Evolutionary conservation across 2,888 invertebrate genomes (phyloP).

Genomic region (Cheilosia vulpina): DNA sequence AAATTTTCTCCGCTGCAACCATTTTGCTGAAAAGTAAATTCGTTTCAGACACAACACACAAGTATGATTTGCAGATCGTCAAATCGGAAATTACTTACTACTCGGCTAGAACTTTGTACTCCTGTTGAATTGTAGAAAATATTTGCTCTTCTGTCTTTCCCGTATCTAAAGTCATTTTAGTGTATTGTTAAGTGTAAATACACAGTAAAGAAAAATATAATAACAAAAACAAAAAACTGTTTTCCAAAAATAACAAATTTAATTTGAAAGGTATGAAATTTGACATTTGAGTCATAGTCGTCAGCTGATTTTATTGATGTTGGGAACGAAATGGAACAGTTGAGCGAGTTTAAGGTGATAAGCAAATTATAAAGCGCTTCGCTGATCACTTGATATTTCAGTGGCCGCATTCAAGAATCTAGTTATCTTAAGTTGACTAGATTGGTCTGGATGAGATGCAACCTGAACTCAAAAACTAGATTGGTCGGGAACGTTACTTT

Average conservation of each 20-base stretch:
- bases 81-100: conserved; percentile 88
- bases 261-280: background rate
- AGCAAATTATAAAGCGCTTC: too few species aligned
- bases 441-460: too few species aligned
- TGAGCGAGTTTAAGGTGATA: too few species aligned
- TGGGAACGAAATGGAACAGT: background rate
- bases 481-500: too few species aligned
- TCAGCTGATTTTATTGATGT: background rate
- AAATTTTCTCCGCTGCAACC: conserved; percentile 92
- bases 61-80: background rate
- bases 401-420: too few species aligned
- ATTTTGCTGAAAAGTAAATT: conserved; percentile 87
- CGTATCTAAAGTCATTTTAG: conserved; percentile 81
- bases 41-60: background rate
- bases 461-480: too few species aligned
- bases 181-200: background rate
- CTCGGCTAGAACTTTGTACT: conserved; percentile 95
- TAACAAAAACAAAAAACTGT: conserved; percentile 20
- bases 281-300: background rate
- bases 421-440: too few species aligned
- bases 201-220: conserved; percentile 21
- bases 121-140: conserved; percentile 91
- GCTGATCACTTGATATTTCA: too few species aligned
- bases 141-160: conserved; percentile 85
- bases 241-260: background rate